Percentiles rank a stretch among this genome's conserved stretches.
Conservation (phyloP, 2,888 invertebrate species). For the Tubulanus polymorphus region DNA sequence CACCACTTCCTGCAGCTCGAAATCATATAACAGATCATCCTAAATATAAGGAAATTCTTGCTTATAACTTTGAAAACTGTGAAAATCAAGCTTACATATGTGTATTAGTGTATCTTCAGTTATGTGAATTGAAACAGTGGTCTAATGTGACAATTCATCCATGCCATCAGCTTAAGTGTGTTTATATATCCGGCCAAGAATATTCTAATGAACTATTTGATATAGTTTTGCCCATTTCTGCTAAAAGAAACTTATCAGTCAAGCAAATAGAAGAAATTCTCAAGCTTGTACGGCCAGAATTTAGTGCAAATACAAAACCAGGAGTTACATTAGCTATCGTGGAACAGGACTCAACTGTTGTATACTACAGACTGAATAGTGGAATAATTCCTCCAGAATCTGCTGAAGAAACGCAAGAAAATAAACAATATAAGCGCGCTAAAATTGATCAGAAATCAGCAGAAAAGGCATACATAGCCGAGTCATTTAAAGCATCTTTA, state of each 20-base stretch:
- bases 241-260: constrained; percentile 20
- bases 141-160: constrained; percentile 29
- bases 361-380: constrained; percentile 30
- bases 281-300: constrained; percentile 3
- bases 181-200: constrained; percentile 30
- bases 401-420: constrained; percentile 25
- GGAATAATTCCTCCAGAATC: constrained; percentile 28
- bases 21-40: no score
- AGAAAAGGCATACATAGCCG: no score
- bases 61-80: no score
- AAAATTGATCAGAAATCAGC: no score
- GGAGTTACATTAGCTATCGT: constrained; percentile 30
- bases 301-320: no score
- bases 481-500: no score
- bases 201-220: constrained; percentile 25
- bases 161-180: constrained; percentile 17
- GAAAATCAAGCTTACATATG: no score
- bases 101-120: no score
- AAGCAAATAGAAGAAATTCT: constrained; percentile 24
- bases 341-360: constrained; percentile 26
- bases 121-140: no score
- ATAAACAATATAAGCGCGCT: no score
- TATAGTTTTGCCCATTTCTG: constrained; percentile 25
- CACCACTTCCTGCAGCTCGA: no score
- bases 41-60: no score